Evolutionary conservation across 2,888 invertebrate genomes (phyloP), one percentile per base, ranked within the genome.

Genomic region (Trichopoda pennipes): DNA sequence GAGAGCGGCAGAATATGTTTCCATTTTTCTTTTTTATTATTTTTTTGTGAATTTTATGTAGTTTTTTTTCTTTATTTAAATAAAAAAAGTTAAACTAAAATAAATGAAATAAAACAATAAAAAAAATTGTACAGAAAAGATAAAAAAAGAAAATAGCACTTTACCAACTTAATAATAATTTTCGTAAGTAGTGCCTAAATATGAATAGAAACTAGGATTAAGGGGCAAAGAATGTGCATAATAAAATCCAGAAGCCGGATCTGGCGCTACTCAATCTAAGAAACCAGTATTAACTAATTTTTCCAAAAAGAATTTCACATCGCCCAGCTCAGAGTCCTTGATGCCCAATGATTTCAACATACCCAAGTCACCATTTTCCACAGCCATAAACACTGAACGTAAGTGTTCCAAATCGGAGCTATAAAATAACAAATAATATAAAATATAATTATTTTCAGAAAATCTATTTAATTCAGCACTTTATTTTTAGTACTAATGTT

Each of bases 221-320:
- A 95, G 92, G 88, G 94, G 95, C 90, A 93, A 93, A 87, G 90
- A 87, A 87, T 90, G 89, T 92, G 94, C 92, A 91, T 94, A 93
- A 92, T 94, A 94, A 92, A 93, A 93, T 90, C 94, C 93, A 93
- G 94, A 94, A 93, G 93, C 93, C 90, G 93, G 93, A 93, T 94
- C 94, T 93, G 93, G 93, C 91, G 93, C 93, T 92, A 93, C 93
- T 95, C 95, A 98, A 93, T 98, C 97, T 92, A 98, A 94, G 93
- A 98, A 98, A 87, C 98, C 98, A 86, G 98, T 98, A 92, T 97
- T 97, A 80, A 98, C 97, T 88, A 98, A 93, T 92, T 98, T 97
- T 93, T 98, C 98, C 88, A 98, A 93, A 93, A 98, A 98, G 93
- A 98, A 98, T 91, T 98, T 98, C 74, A 98, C 97, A 90, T 98